Evolutionary conservation across 2,113 vertebrate genomes (phyloP).

Genomic region (Sorex fumeus): DNA sequence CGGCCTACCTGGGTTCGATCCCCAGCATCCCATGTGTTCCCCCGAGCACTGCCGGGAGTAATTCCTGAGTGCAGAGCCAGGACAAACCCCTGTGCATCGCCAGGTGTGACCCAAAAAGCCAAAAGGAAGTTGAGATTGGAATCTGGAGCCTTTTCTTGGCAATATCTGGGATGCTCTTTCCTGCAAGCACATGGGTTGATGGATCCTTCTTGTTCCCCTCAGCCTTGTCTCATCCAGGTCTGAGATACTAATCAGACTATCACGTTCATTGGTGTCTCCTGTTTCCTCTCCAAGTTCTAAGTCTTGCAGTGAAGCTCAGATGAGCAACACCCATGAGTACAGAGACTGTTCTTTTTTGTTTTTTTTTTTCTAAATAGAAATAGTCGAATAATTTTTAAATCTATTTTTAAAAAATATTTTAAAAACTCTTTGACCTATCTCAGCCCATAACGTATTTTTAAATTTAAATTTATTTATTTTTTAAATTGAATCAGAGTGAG

Average conservation of each 20-base stretch:
- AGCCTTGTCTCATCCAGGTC: slow-evolving; percentile 5
- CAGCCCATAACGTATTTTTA: no score
- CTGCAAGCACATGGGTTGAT: not conserved
- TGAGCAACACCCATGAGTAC: not conserved
- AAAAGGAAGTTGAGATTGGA: not conserved
- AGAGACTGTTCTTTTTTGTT: not conserved
- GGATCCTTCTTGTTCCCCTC: not conserved
- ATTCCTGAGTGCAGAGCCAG: no score
- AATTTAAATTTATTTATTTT: no score
- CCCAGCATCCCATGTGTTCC: no score
- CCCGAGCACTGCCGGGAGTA: no score
- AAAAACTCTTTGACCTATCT: no score
- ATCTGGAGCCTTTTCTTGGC: not conserved
- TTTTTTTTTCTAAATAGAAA: not conserved
- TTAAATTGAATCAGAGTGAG: no score
- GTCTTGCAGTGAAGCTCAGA: not conserved
- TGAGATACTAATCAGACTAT: not conserved
- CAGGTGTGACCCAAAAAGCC: no score
- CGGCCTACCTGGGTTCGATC: no score
- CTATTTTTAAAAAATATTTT: no score
- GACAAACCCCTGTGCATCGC: no score
- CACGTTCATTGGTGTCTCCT: not conserved
- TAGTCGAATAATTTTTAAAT: no score
- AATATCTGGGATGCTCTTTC: not conserved
- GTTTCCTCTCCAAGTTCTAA: slow-evolving; percentile 12